Base-by-base conservation (phyloP, 1,140 invertebrate species). In the Helicoverpa zea region DNA sequence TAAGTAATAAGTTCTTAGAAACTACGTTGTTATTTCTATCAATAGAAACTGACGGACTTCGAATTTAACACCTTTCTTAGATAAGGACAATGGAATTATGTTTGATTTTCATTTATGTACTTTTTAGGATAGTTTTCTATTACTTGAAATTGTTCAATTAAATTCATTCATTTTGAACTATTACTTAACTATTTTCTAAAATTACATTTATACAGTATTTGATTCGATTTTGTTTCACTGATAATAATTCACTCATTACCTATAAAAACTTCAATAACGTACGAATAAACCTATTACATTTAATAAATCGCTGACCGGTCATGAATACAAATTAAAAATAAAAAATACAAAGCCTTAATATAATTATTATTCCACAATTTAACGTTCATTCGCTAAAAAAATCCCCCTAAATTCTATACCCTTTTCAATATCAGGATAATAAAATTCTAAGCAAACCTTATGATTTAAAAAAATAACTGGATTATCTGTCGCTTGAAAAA, bases 401-500 rank as follows among this genome's bases (percentile, higher is more conserved):
- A 10, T 64, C 49, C 29, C 35, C 61, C 18, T 54, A 64, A 77
- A 64, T 52, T 49, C 16, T 70, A 77, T 54, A 54, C 47, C 75
- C 61, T 66, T 77, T 77, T 64, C 75, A 77, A 66, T 77, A 77
- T 63, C 49, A 47, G 73, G 16, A 75, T 77, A 77, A 64, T 64
- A 77, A 77, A 77, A 64, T 77, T 66, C 59, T 35, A 77, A 77
- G 73, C 61, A 77, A 77, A 66, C 75, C 75, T 77, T 77, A 77
- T 59, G 73, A 51, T 75, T 70, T 77, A 51, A 70, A 79, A 79
- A 79, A 83, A 83, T 80, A 83, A 83, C 73, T 80, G 74, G 74
- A 80, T 83, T 80, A 83, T 80, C 68, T 59, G 58, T 16, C 78
- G 79, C 74, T 66, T 83, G 64, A 78, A 83, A 79, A 83, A 83